Base-by-base conservation (phyloP, 2,113 vertebrate species). In the Stigmatopora argus region DNA sequence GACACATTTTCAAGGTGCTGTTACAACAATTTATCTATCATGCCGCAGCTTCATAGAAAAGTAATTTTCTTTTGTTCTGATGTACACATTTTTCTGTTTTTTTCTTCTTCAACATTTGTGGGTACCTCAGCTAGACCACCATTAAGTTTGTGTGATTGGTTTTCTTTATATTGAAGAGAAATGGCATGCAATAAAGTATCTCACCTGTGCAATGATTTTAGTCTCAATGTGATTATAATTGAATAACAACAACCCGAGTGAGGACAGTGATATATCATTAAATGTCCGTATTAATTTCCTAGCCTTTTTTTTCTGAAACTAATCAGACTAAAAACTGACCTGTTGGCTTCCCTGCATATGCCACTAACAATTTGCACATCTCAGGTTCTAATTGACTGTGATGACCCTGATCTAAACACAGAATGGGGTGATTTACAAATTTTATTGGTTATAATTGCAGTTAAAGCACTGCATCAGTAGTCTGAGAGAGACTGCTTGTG, bases 121-220 rank as follows among this genome's bases (percentile, higher is more conserved):
- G 62, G 59, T 64, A 64, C 46, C 31, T 68, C 60, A 19, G 55
- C 38, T 45, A 64, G 49, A 74, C 58, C 61, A 65, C 49, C 55
- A 13, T 72, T 17, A 7, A 70, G 38, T 69, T 70, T n/a, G 53
- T 45, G 55, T 71, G 59, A 41, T 73, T 68, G 26, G 7, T 19
- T 55, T 52, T 41, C 26, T 21, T 52, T 41, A 49, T 53, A 38
- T 52, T 21, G 12, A 7, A n/a, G 64, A 52, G 72, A 85, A 80
- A 86, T 73, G 78, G 79, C 85, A 87, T 79, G 78, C 80, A 91
- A 90, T 91, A 86, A 91, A 90, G 81, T 14, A 74, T 64, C 58
- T 74, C 67, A 70, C 59, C 62, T 84, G 76, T 84, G 79, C 77
- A 89, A 78, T 64, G 64, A 78, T 41, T 41, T 13, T 41, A 14